phyloP scores from a whole-genome alignment of 2,797 vertebrate genomes.

The Myotis myotis region DNA sequence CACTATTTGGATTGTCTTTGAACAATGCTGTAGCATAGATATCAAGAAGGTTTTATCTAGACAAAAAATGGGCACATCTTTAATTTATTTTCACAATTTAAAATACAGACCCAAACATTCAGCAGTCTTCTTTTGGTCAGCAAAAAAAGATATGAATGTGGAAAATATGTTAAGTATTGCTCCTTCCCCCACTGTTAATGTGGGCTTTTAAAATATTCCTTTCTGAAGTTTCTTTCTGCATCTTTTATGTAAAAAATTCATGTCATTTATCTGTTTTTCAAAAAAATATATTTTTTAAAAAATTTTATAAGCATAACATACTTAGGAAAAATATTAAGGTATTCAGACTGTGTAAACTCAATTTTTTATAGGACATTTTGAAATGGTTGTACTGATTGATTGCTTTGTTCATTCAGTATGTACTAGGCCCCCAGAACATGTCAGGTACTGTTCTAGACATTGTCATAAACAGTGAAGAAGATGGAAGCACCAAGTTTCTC shows the following conservation, averaged over 20 bases:
- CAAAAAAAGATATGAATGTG: neutral
- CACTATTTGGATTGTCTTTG: neutral
- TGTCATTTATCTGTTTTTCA: neutral
- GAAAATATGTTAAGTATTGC: neutral
- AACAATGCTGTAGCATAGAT: neutral
- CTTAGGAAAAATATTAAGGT: neutral
- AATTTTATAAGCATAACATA: neutral
- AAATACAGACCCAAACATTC: neutral
- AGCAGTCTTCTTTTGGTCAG: neutral
- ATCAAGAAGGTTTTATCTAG: neutral
- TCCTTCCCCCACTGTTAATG: neutral
- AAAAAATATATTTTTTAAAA: neutral
- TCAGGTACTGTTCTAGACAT: neutral
- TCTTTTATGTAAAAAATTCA: neutral
- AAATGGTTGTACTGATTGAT: neutral
- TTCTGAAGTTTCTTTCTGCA: neutral
- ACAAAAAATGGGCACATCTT: constrained; percentile 10
- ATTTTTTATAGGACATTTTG: neutral
- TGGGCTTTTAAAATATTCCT: neutral
- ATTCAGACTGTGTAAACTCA: neutral
- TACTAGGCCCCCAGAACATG: neutral
- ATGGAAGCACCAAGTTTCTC: neutral
- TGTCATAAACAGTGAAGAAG: neutral
- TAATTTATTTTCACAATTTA: neutral
- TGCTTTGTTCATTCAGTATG: neutral